These are phyloP conservation scores for Lydus trimaculatus DNA, from an alignment of 2,888 invertebrate species.

Conservation along the genomic window DNA sequence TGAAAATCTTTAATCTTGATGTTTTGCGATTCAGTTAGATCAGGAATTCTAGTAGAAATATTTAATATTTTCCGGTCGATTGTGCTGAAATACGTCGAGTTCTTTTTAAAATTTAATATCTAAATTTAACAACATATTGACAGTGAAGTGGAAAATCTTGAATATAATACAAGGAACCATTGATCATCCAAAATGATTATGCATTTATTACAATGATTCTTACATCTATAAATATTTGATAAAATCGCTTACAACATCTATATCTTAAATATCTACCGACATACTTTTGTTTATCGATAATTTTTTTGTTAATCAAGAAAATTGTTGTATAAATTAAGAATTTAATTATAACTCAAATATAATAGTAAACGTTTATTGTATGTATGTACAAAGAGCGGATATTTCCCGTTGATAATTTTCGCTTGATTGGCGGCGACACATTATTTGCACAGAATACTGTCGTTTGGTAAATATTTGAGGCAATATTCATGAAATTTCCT, in stretches of 20 bases:
- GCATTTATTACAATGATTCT: not conserved
- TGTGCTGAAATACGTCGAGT: not conserved
- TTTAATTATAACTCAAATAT: not conserved
- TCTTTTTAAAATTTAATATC: not conserved
- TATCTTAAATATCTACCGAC: too few species aligned
- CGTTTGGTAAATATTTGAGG: slow-evolving; percentile 5
- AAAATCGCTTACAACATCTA: not conserved
- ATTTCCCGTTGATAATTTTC: not conserved
- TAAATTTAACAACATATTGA: slow-evolving; percentile 1
- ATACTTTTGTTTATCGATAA: too few species aligned
- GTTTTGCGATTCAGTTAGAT: not conserved
- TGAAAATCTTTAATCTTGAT: not conserved
- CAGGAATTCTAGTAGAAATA: not conserved
- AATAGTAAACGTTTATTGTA: not conserved
- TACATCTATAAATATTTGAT: not conserved
- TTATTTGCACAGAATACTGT: slow-evolving; percentile 4
- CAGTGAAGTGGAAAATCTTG: not conserved
- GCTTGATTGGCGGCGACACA: not conserved
- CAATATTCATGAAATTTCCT: slow-evolving; percentile 4
- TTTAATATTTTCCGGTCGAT: not conserved
- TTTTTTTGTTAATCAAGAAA: too few species aligned
- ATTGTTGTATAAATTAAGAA: not conserved
- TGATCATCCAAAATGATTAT: not conserved
- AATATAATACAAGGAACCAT: not conserved
- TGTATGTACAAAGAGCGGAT: not conserved